Base-by-base conservation (phyloP, 2,888 invertebrate species). In the Chrysolina haemoptera region DNA sequence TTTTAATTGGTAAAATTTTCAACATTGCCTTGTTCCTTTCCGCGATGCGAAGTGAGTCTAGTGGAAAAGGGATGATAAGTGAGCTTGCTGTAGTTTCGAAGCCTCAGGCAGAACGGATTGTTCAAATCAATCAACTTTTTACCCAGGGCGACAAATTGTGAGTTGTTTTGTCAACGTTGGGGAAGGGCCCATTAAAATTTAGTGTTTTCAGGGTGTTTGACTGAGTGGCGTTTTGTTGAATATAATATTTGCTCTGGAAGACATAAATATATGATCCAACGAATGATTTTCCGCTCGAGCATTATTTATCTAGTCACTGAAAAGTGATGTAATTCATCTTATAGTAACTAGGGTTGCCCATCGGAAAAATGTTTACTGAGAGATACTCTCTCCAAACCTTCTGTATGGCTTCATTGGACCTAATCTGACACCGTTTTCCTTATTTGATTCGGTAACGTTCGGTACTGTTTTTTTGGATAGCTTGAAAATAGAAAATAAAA, bases 71-170 rank as follows among this genome's bases (percentile, higher is more conserved):
- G 64, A 41, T 79, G 76, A 79, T 73, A 78, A 76, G 75, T 78
- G 71, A 70, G 76, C 68, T 75, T 76, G 78, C 72, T 78, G 78
- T 79, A 78, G 76, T 79, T 78, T 76, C 71, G 66, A 72, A 69
- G 73, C 80, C 71, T 71, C 73, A 62, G 72, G 78, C 79, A 72
- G 71, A 74, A 73, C 75, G 78, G 79, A 81, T 82, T 82, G 81
- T 82, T 82, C 81, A 81, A 82, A 83, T 83, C 83, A 82, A 82
- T 83, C 82, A 82, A 82, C 81, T 82, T 83, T 83, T 83, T 83
- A 79, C 81, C 78, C 77, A 74, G 76, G 76, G 79, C 80, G 82
- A 82, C 82, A 83, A 83, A 82, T 83, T 82, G 80, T 78, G 77
- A 78, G 27, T 59, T 35, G 59, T 59, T 59, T 59, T 59, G 59